A percentile compares a stretch with the other conserved stretches of the same genome.
These are phyloP conservation scores for Idaea biselata DNA, from an alignment of 2,888 invertebrate genomes.

Conservation along the genomic window DNA sequence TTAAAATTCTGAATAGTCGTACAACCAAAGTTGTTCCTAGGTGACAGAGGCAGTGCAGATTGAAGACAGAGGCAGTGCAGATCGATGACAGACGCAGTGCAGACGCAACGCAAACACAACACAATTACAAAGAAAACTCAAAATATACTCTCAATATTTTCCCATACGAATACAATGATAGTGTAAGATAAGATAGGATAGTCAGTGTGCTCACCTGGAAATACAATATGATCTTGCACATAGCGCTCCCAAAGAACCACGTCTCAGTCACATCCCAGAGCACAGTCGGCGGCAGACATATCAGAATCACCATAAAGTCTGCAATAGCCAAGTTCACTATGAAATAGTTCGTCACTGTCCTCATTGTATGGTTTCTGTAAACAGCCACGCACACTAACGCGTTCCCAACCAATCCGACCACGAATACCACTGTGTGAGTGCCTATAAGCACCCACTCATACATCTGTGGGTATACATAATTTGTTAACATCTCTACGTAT, in stretches of 20 bases:
- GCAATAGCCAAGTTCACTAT: conserved; percentile 93
- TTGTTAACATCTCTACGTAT: conserved; percentile 80
- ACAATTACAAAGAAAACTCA: too few relatives aligned
- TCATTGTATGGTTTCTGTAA: conserved; percentile 91
- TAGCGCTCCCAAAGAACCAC: conserved; percentile 91
- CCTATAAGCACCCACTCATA: conserved; percentile 90
- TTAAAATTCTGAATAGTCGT: too few relatives aligned
- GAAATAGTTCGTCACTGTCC: conserved; percentile 96
- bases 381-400: conserved; percentile 93
- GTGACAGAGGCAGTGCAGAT: too few relatives aligned
- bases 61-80: too few relatives aligned
- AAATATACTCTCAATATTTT: background rate
- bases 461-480: conserved; percentile 85
- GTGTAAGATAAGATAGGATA: too few relatives aligned
- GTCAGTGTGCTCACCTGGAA: conserved; percentile 85
- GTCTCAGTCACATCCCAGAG: conserved; percentile 96
- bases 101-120: too few relatives aligned
- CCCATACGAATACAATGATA: background rate
- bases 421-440: conserved; percentile 87
- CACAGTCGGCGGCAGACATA: conserved; percentile 93
- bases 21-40: too few relatives aligned
- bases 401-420: conserved; percentile 91
- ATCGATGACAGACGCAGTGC: too few relatives aligned
- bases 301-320: conserved; percentile 93
- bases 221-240: conserved; percentile 93